Evolutionary conservation across 2,797 vertebrate species (phyloP), one percentile per base, ranked within the genome.

Genomic region (Thripadectes ignobilis): DNA sequence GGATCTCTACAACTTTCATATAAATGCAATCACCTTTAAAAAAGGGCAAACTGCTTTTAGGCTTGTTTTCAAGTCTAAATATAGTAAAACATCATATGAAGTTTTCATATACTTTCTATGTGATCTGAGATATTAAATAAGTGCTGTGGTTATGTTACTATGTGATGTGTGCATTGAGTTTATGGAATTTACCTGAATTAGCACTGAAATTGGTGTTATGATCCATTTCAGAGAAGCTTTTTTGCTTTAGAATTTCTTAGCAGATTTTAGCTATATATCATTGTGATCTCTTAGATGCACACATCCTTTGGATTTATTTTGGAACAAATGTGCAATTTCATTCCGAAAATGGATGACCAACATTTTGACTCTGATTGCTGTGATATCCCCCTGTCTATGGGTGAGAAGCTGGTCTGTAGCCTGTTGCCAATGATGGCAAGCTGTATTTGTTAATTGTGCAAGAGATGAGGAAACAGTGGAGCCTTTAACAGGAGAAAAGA

Each of bases 131-230:
- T 18, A 32, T 18, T 49, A 54, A 63, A 58, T 59, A 83, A 91
- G 72, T 57, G 10, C 45, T 46, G 63, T 63, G 57, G 48, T 24
- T 79, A 16, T 43, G 43, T 24, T 66, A 30, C 8, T 52, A 20
- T 7, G 5, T 0, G 0, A 21, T 36, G 8, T 1, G 3, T 22
- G 36, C 7, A 11, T 17, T 66, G 61, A n/a, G 34, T 74, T 81
- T 30, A 17, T 57, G 48, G 57, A 36, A 48, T 22, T 74, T 58
- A 43, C 34, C 43, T 52, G 45, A 46, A 46, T 46, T 46, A 38
- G 19, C 65, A 36, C 36, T 57, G 24, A 66, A 66, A 43, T 7
- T 59, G 17, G 5, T 52, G 22, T 6, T 63, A 36, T 34, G 26
- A 51, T 38, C 32, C 3, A 10, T 89, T 46, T 46, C 45, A 46